Evolutionary conservation across 2,888 invertebrate species (phyloP), one percentile per base, ranked within the genome.

Genomic region (Cyrtodaria siliqua): DNA sequence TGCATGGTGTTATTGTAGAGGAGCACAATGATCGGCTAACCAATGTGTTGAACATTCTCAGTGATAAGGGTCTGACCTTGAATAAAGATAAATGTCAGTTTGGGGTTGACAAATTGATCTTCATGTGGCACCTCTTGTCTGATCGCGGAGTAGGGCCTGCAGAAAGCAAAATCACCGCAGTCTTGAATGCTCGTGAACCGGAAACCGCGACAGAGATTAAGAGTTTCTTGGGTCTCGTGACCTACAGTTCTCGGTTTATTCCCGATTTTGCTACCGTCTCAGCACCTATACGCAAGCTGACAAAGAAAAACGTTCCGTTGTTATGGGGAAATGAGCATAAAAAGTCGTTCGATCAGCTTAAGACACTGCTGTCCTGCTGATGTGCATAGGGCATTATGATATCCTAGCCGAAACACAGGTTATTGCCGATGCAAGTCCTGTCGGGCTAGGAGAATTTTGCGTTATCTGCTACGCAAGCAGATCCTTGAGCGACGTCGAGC

Each of bases 21-120:
- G 80, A 85, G 23, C 83, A 83, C 55, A n/a, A n/a, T n/a, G n/a
- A n/a, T n/a, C n/a, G n/a, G 49, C 24, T 85, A 20, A 2, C 56
- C 3, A 47, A 50, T 12, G 62, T 75, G 9, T 56, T 86, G 47
- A 24, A 77, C n/a, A 42, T 47, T 18, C 20, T 86, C 9, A 27
- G 50, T 38, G 70, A 33, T 8, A 33, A 33, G 12, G 33, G 33
- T 4, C 12, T 33, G 33, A 86, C 76, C 1, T 24, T 85, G n/a
- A 82, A 80, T 52, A 18, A n/a, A 20, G 66, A 73, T 1, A 85
- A 85, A 57, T 83, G 81, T 64, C 24, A 79, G 64, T 82, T 85
- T 53, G 69, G 67, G 24, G 69, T 82, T 64, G 42, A 61, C 6
- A 20, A 80, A 27, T 40, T 77, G n/a, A 27, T 20, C 12, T 80